A percentile compares a stretch with the other conserved stretches of the same genome.
Evolutionary conservation across 2,888 invertebrate genomes (phyloP).

Genomic region (Leptinotarsa juncta): DNA sequence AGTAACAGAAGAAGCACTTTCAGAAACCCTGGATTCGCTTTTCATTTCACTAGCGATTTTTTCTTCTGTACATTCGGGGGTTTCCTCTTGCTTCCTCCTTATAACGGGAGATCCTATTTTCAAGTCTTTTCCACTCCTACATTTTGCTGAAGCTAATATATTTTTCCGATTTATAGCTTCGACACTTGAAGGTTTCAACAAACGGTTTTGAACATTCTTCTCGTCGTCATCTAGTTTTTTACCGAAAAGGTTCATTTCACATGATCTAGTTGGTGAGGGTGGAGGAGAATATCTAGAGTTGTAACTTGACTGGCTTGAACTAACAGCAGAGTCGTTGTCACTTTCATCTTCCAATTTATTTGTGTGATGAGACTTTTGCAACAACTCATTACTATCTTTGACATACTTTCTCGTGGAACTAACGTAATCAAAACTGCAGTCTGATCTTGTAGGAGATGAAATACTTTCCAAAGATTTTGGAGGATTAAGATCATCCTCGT

Average conservation of each 20-base stretch:
- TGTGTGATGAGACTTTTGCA: constrained; percentile 33
- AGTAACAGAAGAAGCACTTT: not conserved
- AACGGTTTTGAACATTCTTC: constrained; percentile 67
- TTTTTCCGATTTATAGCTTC: constrained; percentile 89
- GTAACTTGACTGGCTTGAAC: constrained; percentile 84
- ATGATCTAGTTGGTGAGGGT: constrained; percentile 70
- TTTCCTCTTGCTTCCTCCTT: constrained; percentile 78
- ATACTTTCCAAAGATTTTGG: constrained; percentile 72
- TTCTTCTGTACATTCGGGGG: constrained; percentile 11
- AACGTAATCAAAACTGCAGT: constrained; percentile 70
- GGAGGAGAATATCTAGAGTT: constrained; percentile 82
- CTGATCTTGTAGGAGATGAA: constrained; percentile 71
- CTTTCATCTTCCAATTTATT: constrained; percentile 72
- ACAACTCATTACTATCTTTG: constrained; percentile 36
- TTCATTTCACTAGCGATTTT: too few relatives aligned
- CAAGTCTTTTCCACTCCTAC: constrained; percentile 82
- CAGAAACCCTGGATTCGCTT: constrained; percentile 1
- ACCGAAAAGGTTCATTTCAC: constrained; percentile 41
- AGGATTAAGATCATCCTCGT: constrained; percentile 59
- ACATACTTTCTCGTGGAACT: constrained; percentile 49
- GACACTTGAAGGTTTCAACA: constrained; percentile 82
- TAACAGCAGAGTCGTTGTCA: constrained; percentile 90
- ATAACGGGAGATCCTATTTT: constrained; percentile 79
- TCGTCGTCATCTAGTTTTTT: constrained; percentile 48
- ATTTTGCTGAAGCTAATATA: constrained; percentile 87